phyloP scores from a whole-genome alignment of 2,797 vertebrate species.

The Coilia nasus region DNA sequence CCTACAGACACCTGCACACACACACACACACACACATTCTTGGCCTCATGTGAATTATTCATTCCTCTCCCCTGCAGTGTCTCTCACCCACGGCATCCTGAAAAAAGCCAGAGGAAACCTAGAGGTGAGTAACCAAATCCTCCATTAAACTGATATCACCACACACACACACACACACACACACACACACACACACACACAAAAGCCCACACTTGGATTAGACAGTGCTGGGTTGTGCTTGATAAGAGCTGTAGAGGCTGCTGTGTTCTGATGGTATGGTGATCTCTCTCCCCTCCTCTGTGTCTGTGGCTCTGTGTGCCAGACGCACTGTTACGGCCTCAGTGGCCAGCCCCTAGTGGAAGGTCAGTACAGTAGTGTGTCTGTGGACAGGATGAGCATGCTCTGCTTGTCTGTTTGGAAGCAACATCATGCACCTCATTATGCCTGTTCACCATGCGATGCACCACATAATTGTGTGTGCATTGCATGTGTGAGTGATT shows the following conservation, averaged over 20 bases:
- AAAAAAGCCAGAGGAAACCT: slow-evolving; percentile 93
- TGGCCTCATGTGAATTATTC: background rate
- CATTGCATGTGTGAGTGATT: slow-evolving; percentile 59
- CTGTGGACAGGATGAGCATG: slow-evolving; percentile 1
- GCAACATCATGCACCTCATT: background rate
- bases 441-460: background rate
- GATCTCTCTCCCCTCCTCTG: slow-evolving; percentile 45
- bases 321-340: slow-evolving; percentile 73
- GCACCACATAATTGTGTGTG: background rate
- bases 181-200: no score
- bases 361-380: slow-evolving; percentile 69
- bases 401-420: background rate
- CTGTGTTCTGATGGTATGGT: slow-evolving; percentile 23
- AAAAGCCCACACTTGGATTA: background rate
- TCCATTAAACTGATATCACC: slow-evolving; percentile 1
- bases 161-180: background rate
- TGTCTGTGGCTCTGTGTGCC: slow-evolving; percentile 49
- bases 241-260: slow-evolving; percentile 45
- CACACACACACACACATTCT: background rate
- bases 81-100: slow-evolving; percentile 86
- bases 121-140: slow-evolving; percentile 78
- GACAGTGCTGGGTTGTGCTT: slow-evolving; percentile 32
- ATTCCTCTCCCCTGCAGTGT: slow-evolving; percentile 73
- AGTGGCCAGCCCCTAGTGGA: slow-evolving; percentile 67
- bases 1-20: slow-evolving; percentile 10